These are phyloP conservation scores for Phaetusa simplex DNA, from an alignment of 2,113 vertebrate species.

Conservation along the genomic window DNA sequence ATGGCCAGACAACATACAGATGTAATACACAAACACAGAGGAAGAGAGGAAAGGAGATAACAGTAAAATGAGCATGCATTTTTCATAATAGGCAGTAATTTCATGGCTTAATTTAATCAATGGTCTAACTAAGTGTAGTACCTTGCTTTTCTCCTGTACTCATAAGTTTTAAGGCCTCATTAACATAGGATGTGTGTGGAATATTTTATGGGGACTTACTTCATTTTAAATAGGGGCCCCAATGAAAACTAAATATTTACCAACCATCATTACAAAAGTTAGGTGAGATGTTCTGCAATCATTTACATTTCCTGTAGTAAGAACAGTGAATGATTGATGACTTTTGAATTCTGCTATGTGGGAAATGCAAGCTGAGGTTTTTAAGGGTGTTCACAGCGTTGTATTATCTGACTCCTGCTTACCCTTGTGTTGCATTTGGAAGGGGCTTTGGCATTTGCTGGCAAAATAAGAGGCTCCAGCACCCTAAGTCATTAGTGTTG, in stretches of 20 bases:
- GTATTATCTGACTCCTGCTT: neutral
- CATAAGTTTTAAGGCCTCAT: neutral
- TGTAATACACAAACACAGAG: neutral
- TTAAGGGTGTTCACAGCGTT: neutral
- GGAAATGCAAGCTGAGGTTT: neutral
- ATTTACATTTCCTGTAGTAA: neutral
- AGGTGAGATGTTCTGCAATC: neutral
- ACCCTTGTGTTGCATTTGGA: neutral
- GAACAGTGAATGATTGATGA: neutral
- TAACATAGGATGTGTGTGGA: neutral
- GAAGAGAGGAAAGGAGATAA: neutral
- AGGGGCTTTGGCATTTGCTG: neutral
- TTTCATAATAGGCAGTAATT: slow-evolving; percentile 48
- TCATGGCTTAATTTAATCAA: slow-evolving; percentile 51
- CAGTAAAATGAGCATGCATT: slow-evolving; percentile 14
- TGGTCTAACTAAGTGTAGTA: neutral
- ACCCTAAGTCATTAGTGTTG: accelerated
- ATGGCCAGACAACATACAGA: neutral
- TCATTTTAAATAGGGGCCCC: neutral
- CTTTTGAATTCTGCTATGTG: neutral
- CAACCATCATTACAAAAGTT: neutral
- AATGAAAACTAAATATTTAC: neutral
- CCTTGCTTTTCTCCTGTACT: slow-evolving; percentile 1
- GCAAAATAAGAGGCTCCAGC: neutral
- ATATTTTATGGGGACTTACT: neutral